These are phyloP conservation scores for Polydrusus tereticollis DNA, from an alignment of 2,888 invertebrate genomes.

Conservation along the genomic window DNA sequence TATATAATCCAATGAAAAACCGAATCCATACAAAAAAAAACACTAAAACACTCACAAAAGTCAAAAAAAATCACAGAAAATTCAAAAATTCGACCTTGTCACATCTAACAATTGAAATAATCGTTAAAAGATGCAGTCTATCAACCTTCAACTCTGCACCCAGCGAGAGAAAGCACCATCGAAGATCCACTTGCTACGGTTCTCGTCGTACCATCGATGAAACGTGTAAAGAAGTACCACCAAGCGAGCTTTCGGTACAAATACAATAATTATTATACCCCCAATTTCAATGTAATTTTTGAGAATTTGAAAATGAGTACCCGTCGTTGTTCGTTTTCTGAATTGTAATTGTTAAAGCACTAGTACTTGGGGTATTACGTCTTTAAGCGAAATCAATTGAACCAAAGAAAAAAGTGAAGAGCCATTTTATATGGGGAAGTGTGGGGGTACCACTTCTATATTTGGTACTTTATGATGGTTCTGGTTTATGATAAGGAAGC, in stretches of 20 bases:
- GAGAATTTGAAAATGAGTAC: background rate
- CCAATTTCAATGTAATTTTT: constrained; percentile 1
- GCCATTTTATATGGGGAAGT: constrained; percentile 28
- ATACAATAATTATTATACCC: background rate
- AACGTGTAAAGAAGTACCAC: background rate
- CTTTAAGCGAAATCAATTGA: constrained; percentile 6
- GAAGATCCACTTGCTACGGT: constrained; percentile 10
- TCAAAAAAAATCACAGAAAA: background rate
- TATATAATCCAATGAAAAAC: background rate
- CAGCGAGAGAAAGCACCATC: constrained; percentile 28
- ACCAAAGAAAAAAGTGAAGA: constrained; percentile 29
- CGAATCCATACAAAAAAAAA: background rate
- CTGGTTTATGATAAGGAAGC: constrained; percentile 30
- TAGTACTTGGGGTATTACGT: no score
- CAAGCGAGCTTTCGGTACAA: constrained; percentile 5
- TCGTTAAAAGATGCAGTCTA: background rate
- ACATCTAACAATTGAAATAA: constrained; percentile 1
- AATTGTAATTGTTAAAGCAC: no score
- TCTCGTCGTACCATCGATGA: background rate
- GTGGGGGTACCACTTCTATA: constrained; percentile 19
- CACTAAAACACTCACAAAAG: background rate
- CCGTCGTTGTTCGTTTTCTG: no score
- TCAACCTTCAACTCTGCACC: constrained; percentile 32
- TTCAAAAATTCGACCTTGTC: background rate
- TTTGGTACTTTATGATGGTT: constrained; percentile 26